Evolutionary conservation across 2,113 vertebrate species (phyloP), one percentile per base, ranked within the genome.

Genomic region (Catharus minimus): DNA sequence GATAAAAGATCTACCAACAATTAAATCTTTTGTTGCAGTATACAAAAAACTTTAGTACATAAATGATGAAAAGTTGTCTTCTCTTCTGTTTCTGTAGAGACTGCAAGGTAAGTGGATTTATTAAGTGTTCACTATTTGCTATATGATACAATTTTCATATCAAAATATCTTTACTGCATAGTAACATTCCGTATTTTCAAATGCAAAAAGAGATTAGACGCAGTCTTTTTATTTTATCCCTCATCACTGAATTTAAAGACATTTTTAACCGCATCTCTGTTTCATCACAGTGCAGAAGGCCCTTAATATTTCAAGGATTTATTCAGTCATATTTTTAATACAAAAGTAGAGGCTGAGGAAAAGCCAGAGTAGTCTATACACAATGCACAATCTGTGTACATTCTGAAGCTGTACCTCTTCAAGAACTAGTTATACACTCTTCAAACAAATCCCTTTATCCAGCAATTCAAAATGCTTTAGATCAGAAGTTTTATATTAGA

Each of bases 231-330:
- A 52, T 85, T 92, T 95, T 62, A 80, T 72, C 88, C 56, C 84
- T 82, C 62, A 82, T 92, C 68, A 75, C 62, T 91, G 82, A 92
- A 92, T 90, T 96, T 90, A 91, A 94, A 94, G 91, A 94, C 73
- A 62, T 79, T 82, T 90, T 94, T 88, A 94, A 95, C 92, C 71
- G 81, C 85, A 94, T 94, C 88, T 97, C 95, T 94, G 87, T 91
- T 95, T 94, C 87, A 95, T 96, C 96, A 97, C 95, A 97, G 94
- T 96, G 96, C 94, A 95, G 96, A 95, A 95, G 96, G 95, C 95
- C 92, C 92, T 93, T 96, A 94, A 56, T 79, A 95, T 75, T 95
- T 94, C 82, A 93, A 95, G 83, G 93, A 94, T 95, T 96, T 95
- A 95, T 87, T 96, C 92, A 95, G 92, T 90, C 85, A 46, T 95